Percentiles rank a stretch among this genome's conserved stretches.
phyloP scores from a whole-genome alignment of 2,113 vertebrate genomes.

The Marmota flaviventris region DNA sequence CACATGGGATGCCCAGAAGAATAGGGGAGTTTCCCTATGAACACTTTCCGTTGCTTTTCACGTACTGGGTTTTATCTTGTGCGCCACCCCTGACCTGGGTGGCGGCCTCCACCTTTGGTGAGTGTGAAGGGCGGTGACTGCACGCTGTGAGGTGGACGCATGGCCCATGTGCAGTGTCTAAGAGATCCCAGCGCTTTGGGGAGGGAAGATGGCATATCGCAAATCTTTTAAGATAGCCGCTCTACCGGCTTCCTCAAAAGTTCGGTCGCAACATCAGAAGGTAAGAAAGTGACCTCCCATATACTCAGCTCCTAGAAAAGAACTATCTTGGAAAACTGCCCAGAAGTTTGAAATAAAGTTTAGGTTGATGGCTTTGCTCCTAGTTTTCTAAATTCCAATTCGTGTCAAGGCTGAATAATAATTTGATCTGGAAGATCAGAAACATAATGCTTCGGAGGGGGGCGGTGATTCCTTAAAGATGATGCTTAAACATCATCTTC shows the following conservation, averaged over 20 bases:
- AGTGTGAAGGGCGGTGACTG: background rate
- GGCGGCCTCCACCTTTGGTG: background rate
- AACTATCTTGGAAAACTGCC: background rate
- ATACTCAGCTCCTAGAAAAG: background rate
- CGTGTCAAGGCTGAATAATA: background rate
- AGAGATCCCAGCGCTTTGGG: background rate
- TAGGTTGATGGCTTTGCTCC: background rate
- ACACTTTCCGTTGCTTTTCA: background rate
- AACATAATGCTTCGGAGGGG: background rate
- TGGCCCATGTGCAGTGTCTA: background rate
- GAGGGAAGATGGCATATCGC: background rate
- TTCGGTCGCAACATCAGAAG: background rate
- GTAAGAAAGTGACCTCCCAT: background rate
- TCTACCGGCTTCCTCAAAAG: background rate
- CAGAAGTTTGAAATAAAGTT: conserved; percentile 2
- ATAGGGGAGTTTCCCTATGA: background rate
- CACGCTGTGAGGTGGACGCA: fast-evolving
- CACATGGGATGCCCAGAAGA: background rate
- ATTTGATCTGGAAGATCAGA: background rate
- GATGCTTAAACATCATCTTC: background rate
- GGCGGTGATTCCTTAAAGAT: background rate
- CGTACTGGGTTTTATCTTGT: background rate
- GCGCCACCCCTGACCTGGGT: background rate
- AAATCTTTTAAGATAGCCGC: background rate
- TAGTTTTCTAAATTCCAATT: background rate